Conservation (phyloP, 2,797 vertebrate species). For the Carduelis carduelis region DNA sequence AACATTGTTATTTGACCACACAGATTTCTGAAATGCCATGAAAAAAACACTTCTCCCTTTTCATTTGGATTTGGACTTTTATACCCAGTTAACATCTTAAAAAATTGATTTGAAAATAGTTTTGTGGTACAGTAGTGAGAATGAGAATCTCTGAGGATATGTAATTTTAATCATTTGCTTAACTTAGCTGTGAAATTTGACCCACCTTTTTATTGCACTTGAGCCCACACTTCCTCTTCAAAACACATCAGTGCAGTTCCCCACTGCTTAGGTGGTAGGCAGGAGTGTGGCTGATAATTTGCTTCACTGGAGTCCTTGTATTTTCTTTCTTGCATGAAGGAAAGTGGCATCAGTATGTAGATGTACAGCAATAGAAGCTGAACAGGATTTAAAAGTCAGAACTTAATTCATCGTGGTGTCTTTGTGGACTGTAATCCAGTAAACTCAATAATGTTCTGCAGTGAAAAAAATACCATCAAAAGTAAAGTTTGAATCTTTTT, state of each 20-base stretch:
- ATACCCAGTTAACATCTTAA: not conserved
- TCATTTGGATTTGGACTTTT: not conserved
- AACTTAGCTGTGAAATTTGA: conserved; percentile 1
- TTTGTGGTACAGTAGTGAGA: not conserved
- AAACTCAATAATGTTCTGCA: not conserved
- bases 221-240: not conserved
- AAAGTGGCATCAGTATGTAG: not conserved
- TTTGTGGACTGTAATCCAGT: not conserved
- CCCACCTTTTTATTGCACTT: not conserved
- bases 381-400: not conserved
- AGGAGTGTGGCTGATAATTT: not conserved
- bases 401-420: not conserved
- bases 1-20: not conserved
- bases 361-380: not conserved
- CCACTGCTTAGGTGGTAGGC: not conserved
- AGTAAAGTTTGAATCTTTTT: not conserved
- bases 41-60: not conserved
- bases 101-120: not conserved
- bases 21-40: not conserved
- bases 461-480: not conserved
- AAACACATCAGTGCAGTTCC: not conserved
- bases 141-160: not conserved
- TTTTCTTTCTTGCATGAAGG: not conserved
- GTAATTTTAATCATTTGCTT: not conserved
- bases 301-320: not conserved